Evolutionary conservation across 2,113 vertebrate genomes (phyloP).

Genomic region (Dunckerocampus dactyliophorus): DNA sequence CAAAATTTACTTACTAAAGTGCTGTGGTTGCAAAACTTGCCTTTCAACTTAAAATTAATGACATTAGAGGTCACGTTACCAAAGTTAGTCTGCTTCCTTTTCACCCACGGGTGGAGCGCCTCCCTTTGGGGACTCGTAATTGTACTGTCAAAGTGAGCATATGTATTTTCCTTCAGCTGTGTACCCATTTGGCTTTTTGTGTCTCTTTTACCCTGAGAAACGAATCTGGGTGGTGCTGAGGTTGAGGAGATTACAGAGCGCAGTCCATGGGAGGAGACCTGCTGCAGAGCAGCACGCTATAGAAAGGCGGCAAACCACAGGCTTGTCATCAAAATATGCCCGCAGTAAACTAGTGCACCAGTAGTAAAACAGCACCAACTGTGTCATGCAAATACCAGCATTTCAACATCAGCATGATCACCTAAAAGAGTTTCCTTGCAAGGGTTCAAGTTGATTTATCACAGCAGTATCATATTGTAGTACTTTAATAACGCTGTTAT

Average conservation of each 20-base stretch:
- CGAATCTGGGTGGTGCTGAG: constrained; percentile 56
- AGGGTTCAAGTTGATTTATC: background rate
- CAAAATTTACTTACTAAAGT: background rate
- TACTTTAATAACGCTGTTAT: background rate
- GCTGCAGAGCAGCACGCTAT: constrained; percentile 42
- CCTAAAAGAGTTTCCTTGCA: no score
- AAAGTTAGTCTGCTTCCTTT: background rate
- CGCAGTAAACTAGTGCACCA: background rate
- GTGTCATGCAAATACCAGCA: background rate
- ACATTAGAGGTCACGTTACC: background rate
- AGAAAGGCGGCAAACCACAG: constrained; percentile 57
- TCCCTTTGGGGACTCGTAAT: constrained; percentile 6
- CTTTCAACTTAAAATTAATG: background rate
- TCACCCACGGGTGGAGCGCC: background rate
- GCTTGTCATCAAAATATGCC: constrained; percentile 46
- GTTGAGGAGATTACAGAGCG: constrained; percentile 58
- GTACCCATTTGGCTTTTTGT: constrained; percentile 36
- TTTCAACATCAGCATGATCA: no score
- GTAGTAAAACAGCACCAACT: constrained; percentile 7
- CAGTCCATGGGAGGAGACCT: constrained; percentile 53
- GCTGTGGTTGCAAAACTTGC: background rate
- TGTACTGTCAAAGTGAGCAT: constrained; percentile 26
- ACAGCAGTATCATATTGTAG: background rate
- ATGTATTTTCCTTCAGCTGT: constrained; percentile 11
- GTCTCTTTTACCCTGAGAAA: constrained; percentile 45